phyloP scores from a whole-genome alignment of 2,888 invertebrate species.

The Tyria jacobaeae region DNA sequence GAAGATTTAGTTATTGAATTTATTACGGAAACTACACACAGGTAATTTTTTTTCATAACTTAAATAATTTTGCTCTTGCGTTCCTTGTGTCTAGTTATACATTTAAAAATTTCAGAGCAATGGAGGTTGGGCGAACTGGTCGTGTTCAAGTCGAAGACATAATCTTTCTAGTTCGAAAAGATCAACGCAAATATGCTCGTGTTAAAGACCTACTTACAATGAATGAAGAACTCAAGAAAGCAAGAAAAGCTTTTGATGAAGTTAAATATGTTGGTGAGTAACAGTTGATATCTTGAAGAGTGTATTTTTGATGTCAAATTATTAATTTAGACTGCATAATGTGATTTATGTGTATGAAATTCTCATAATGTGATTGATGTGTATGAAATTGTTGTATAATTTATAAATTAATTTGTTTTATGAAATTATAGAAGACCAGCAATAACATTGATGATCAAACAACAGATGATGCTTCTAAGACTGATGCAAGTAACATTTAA shows the following conservation, averaged over 20 bases:
- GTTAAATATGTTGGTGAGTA: conserved; percentile 96
- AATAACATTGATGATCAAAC: conserved; percentile 75
- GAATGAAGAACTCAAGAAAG: conserved; percentile 99
- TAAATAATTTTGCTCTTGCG: too few relatives aligned
- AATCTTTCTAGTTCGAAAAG: conserved; percentile 97
- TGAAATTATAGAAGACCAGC: conserved; percentile 84
- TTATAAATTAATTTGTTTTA: conserved; percentile 54
- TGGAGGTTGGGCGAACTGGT: conserved; percentile 99
- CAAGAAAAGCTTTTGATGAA: conserved; percentile 99
- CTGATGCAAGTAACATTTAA: conserved; percentile 83
- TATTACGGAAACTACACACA: conserved; percentile 94
- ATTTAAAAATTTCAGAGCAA: conserved; percentile 88
- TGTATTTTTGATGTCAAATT: conserved; percentile 4
- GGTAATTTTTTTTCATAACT: conserved; percentile 18
- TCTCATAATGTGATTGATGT: neutral
- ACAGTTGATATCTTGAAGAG: neutral
- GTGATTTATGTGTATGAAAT: too few relatives aligned
- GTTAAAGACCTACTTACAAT: conserved; percentile 98
- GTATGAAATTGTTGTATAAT: neutral
- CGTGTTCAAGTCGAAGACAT: conserved; percentile 99
- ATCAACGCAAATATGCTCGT: conserved; percentile 97
- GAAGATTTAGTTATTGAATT: conserved; percentile 99
- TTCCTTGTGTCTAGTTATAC: too few relatives aligned
- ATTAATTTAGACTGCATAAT: too few relatives aligned
- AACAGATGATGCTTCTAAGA: conserved; percentile 77